Conservation (phyloP, 2,113 vertebrate species). For the Engraulis encrasicolus region DNA sequence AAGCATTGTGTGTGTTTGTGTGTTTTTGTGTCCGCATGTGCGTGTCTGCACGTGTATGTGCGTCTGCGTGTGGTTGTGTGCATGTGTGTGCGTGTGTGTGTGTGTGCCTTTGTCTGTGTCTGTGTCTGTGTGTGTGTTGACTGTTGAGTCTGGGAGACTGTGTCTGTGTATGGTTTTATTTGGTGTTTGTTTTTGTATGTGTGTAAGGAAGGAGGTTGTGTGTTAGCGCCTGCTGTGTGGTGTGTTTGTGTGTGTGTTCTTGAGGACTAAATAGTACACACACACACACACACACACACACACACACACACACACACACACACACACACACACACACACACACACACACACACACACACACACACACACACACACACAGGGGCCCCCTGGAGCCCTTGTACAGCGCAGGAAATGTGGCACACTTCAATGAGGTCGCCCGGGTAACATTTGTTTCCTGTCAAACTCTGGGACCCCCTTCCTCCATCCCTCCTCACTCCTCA, state of each 20-base stretch:
- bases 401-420: slow-evolving; percentile 13
- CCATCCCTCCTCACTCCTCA: neutral
- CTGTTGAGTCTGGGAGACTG: neutral
- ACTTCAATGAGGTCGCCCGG: slow-evolving; percentile 12
- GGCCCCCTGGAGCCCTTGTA: neutral
- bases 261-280: neutral
- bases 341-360: no score
- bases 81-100: neutral
- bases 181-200: neutral
- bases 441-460: slow-evolving; percentile 13
- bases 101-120: neutral
- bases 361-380: no score
- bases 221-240: neutral
- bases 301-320: no score
- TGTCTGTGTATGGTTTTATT: neutral
- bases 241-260: neutral
- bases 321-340: no score
- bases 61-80: no score
- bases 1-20: no score
- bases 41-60: no score
- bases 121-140: neutral
- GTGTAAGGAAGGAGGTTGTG: neutral
- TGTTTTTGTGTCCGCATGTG: no score
- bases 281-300: no score
- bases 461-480: neutral